Evolutionary conservation across 2,797 vertebrate species (phyloP).

Genomic region (Falco novaeseelandiae): DNA sequence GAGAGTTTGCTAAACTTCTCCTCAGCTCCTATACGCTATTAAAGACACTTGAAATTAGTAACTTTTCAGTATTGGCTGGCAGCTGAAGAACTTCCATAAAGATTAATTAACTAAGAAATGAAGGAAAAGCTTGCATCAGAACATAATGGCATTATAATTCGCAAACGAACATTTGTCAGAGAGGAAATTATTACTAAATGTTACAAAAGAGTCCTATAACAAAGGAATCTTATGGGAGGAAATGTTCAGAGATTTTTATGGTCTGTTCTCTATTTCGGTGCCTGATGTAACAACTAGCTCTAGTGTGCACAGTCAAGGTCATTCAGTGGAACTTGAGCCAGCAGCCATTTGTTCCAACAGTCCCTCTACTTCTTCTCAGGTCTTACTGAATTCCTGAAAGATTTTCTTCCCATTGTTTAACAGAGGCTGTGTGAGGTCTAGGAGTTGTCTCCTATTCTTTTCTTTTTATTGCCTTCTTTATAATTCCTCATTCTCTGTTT

Average conservation of each 20-base stretch:
- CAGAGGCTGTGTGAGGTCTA: conserved; percentile 71
- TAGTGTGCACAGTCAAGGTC: conserved; percentile 53
- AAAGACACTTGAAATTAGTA: conserved; percentile 47
- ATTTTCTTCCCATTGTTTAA: conserved; percentile 66
- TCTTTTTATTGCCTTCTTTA: conserved; percentile 20
- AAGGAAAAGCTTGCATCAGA: conserved; percentile 32
- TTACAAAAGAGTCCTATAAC: conserved; percentile 61
- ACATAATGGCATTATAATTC: conserved; percentile 66
- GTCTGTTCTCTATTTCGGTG: conserved; percentile 59
- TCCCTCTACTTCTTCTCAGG: conserved; percentile 58
- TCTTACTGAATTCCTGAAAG: conserved; percentile 63
- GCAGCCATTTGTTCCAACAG: conserved; percentile 60
- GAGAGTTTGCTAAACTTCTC: conserved; percentile 31
- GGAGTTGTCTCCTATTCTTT: conserved; percentile 38
- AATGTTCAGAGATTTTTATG: conserved; percentile 67
- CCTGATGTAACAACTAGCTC: conserved; percentile 66
- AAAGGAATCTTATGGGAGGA: conserved; percentile 68
- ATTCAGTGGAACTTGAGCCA: conserved; percentile 54
- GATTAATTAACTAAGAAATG: conserved; percentile 52
- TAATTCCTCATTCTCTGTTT: conserved; percentile 23
- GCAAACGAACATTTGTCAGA: conserved; percentile 63
- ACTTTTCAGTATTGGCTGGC: conserved; percentile 27
- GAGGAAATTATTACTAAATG: conserved; percentile 70
- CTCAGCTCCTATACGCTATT: conserved; percentile 5
- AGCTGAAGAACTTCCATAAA: conserved; percentile 39